These are phyloP conservation scores for Oreochromis grahami DNA, from an alignment of 2,797 vertebrate species.

Conservation along the genomic window DNA sequence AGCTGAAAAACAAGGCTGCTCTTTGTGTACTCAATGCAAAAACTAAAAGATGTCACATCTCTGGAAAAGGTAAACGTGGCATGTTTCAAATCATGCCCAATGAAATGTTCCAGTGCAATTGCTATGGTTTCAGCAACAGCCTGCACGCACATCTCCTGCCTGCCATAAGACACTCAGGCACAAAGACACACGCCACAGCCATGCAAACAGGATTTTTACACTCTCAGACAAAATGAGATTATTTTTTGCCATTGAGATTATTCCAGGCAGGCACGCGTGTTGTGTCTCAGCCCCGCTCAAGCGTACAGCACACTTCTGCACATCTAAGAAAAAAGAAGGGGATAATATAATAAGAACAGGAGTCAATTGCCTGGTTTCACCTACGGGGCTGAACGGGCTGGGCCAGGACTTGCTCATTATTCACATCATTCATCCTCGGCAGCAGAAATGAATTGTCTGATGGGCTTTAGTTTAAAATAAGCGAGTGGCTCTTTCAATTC, in stretches of 20 bases:
- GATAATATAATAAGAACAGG: conserved; percentile 16
- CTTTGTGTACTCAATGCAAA: conserved; percentile 3
- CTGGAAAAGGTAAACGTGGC: conserved; percentile 21
- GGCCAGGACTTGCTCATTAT: conserved; percentile 39
- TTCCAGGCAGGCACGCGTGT: conserved; percentile 53
- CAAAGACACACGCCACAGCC: conserved; percentile 57
- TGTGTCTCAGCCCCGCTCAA: conserved; percentile 38
- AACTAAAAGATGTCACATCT: conserved; percentile 38
- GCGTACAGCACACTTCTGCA: conserved; percentile 21
- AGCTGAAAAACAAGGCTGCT: not conserved
- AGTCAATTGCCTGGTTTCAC: conserved; percentile 48
- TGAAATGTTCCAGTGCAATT: conserved; percentile 49
- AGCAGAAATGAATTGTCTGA: conserved; percentile 48
- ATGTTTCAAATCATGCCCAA: conserved; percentile 29
- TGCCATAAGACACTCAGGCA: conserved; percentile 58
- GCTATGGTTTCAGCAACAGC: conserved; percentile 43
- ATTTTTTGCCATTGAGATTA: conserved; percentile 65
- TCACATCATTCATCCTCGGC: conserved; percentile 41
- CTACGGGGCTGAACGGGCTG: conserved; percentile 28
- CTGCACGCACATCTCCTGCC: conserved; percentile 23
- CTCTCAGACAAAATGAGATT: conserved; percentile 71
- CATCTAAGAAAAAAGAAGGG: not conserved
- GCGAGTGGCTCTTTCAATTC: conserved; percentile 26
- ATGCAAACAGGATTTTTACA: conserved; percentile 76
- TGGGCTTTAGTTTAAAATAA: conserved; percentile 42